Conservation (phyloP, 2,888 invertebrate genomes). For the Choreutis nemorana region DNA sequence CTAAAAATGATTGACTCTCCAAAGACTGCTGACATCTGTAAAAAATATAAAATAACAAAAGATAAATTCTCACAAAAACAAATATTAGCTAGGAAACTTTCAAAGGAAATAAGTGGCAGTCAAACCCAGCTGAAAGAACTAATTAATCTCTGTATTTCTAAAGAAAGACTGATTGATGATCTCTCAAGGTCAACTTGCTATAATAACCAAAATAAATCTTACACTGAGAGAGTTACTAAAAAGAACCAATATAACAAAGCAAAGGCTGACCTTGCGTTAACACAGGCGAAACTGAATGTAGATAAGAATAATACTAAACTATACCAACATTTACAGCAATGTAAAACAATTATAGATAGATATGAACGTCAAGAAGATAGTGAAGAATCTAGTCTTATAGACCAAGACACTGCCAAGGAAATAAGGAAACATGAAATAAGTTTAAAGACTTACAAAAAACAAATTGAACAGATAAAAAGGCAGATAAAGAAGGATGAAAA, state of each 20-base stretch:
- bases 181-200: constrained; percentile 51
- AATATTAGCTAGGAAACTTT: constrained; percentile 50
- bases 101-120: constrained; percentile 70
- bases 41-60: constrained; percentile 61
- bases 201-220: constrained; percentile 35
- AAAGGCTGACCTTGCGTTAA: constrained; percentile 61
- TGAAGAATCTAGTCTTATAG: constrained; percentile 54
- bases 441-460: constrained; percentile 76
- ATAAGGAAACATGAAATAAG: constrained; percentile 77
- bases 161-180: constrained; percentile 78
- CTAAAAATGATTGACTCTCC: constrained; percentile 62
- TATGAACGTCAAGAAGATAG: constrained; percentile 46
- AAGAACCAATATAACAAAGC: constrained; percentile 68
- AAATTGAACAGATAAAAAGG: constrained; percentile 77
- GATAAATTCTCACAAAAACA: constrained; percentile 61
- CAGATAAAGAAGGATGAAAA: constrained; percentile 79
- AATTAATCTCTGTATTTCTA: constrained; percentile 70
- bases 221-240: constrained; percentile 69
- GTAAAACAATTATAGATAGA: constrained; percentile 31
- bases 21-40: constrained; percentile 54
- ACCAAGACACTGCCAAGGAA: constrained; percentile 68
- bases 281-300: constrained; percentile 65
- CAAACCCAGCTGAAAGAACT: constrained; percentile 77
- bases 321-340: constrained; percentile 36
- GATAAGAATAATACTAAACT: constrained; percentile 57